These are phyloP conservation scores for Hippocampus kuda DNA, from an alignment of 2,797 vertebrate genomes.

Conservation along the genomic window DNA sequence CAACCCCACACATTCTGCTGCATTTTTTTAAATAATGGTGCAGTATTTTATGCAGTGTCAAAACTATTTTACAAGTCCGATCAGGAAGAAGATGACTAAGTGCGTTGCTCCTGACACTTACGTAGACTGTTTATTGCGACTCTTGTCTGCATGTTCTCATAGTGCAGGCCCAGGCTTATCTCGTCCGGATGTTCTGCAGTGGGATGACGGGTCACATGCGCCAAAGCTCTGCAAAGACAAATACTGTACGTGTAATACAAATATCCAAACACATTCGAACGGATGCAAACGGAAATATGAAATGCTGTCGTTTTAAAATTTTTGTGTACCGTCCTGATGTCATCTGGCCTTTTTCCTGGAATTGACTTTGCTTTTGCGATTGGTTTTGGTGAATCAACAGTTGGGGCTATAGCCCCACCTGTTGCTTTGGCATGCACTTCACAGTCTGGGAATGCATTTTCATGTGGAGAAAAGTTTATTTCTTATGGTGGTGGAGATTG, in stretches of 20 bases:
- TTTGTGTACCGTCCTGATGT: not conserved
- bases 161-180: slow-evolving; percentile 81
- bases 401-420: not conserved
- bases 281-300: not conserved
- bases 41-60: not conserved
- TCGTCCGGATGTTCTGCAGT: slow-evolving; percentile 79
- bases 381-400: not conserved
- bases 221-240: slow-evolving; percentile 76
- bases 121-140: slow-evolving; percentile 79
- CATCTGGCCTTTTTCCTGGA: too few relatives aligned
- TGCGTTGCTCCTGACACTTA: slow-evolving; percentile 65
- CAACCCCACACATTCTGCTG: too few relatives aligned
- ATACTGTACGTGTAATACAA: not conserved
- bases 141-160: slow-evolving; percentile 84
- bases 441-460: not conserved
- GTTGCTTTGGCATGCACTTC: not conserved
- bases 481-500: too few relatives aligned
- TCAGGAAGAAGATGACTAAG: not conserved
- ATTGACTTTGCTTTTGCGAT: not conserved
- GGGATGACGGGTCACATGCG: slow-evolving; percentile 89
- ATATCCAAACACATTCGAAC: not conserved
- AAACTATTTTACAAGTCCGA: not conserved
- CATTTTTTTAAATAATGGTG: too few relatives aligned
- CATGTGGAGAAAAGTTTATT: not conserved
- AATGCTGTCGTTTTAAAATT: not conserved